Evolutionary conservation across 2,797 vertebrate species (phyloP).

Genomic region (Anisognathus igniventris): DNA sequence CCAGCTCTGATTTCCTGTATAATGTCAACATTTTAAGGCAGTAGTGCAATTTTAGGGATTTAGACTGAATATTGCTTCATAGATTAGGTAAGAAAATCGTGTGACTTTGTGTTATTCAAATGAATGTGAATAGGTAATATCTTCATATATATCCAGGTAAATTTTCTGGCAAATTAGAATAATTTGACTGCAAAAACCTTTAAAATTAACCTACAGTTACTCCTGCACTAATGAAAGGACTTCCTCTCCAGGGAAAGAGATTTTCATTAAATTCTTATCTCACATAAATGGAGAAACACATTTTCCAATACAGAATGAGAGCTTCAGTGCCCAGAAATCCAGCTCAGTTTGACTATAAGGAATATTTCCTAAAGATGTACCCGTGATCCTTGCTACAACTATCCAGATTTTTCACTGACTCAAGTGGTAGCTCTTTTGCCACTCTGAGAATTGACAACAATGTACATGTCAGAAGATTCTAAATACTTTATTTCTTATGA

Average conservation of each 20-base stretch:
- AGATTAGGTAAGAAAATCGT: background rate
- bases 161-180: background rate
- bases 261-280: conserved; percentile 7
- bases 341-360: background rate
- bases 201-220: background rate
- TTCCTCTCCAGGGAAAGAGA: background rate
- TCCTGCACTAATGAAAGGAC: background rate
- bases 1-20: background rate
- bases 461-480: background rate
- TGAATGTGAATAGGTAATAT: background rate
- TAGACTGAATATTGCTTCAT: background rate
- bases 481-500: background rate
- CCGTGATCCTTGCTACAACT: background rate
- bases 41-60: background rate
- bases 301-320: background rate
- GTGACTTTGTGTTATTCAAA: background rate
- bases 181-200: background rate
- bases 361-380: background rate
- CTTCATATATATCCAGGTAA: background rate
- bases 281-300: background rate
- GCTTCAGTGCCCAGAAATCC: background rate
- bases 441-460: background rate
- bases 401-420: background rate
- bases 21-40: background rate
- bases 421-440: background rate